Evolutionary conservation across 2,888 invertebrate species (phyloP).

Genomic region (Leptinotarsa juncta): DNA sequence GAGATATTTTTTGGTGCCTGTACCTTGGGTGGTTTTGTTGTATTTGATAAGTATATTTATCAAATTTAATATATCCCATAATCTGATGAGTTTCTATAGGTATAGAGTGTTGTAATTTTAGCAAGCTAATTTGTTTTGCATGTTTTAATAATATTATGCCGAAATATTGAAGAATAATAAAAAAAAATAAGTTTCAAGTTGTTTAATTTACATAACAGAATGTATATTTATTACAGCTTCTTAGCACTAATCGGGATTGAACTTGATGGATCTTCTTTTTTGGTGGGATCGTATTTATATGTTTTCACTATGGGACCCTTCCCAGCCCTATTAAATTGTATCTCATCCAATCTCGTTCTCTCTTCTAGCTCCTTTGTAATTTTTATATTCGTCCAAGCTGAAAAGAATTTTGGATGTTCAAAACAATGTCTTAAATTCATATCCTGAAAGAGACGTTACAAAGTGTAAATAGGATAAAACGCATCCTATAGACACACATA

Average conservation of each 20-base stretch:
- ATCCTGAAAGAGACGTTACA: conserved; percentile 14
- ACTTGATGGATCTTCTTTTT: conserved; percentile 60
- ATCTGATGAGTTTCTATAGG: conserved; percentile 84
- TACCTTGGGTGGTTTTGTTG: conserved; percentile 79
- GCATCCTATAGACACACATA: no score
- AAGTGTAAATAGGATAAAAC: not conserved
- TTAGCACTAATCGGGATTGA: conserved; percentile 69
- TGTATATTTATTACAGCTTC: conserved; percentile 62
- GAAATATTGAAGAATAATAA: conserved; percentile 8
- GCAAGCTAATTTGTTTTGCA: conserved; percentile 7
- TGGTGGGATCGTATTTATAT: conserved; percentile 86
- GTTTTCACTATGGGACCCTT: conserved; percentile 89
- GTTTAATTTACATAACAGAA: conserved; percentile 30
- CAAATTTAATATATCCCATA: conserved; percentile 84
- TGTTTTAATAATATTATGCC: not conserved
- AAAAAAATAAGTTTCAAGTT: conserved; percentile 14
- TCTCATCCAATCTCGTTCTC: conserved; percentile 79
- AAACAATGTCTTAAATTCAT: conserved; percentile 4
- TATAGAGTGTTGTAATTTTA: conserved; percentile 75
- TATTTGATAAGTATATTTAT: conserved; percentile 81
- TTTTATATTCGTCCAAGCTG: conserved; percentile 87
- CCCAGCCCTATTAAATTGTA: conserved; percentile 86
- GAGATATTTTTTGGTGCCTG: conserved; percentile 82
- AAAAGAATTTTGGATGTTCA: conserved; percentile 38
- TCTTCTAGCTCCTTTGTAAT: conserved; percentile 82